A percentile compares a stretch with the other conserved stretches of the same genome.
These are phyloP conservation scores for Gryllus bimaculatus DNA, from an alignment of 1,140 invertebrate genomes.

Conservation along the genomic window DNA sequence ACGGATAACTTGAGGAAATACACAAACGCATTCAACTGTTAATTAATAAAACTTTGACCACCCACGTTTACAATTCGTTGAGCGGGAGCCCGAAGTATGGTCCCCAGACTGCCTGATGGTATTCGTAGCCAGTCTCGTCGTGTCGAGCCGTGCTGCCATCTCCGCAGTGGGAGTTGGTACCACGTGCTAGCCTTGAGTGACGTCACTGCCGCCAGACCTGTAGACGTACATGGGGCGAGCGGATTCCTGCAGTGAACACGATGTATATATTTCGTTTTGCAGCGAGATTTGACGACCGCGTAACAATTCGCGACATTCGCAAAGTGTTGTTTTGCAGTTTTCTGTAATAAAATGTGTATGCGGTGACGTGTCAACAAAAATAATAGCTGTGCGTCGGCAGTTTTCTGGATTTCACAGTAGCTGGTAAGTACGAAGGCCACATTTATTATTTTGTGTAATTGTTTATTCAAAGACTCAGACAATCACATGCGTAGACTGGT, in stretches of 20 bases:
- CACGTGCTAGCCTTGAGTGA: background rate
- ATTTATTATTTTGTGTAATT: background rate
- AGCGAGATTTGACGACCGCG: background rate
- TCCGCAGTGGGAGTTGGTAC: background rate
- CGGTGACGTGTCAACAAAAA: constrained; percentile 10
- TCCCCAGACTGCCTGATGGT: too few species aligned
- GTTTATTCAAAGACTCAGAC: too few species aligned
- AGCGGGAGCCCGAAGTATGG: too few species aligned
- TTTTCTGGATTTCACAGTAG: background rate
- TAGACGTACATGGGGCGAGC: background rate
- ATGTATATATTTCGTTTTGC: background rate
- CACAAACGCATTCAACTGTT: too few species aligned
- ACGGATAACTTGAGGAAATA: too few species aligned
- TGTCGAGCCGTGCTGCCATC: constrained; percentile 10
- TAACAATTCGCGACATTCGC: background rate
- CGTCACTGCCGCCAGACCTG: constrained; percentile 8
- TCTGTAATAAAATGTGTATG: background rate
- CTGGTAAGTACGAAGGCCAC: constrained; percentile 5
- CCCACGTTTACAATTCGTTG: too few species aligned
- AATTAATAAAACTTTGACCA: too few species aligned
- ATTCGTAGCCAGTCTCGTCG: too few species aligned
- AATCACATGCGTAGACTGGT: too few species aligned
- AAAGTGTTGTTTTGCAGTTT: background rate
- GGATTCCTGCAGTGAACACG: background rate
- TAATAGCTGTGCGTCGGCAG: background rate